phyloP scores from a whole-genome alignment of 2,113 vertebrate species.

The Hyperopisus bebe region DNA sequence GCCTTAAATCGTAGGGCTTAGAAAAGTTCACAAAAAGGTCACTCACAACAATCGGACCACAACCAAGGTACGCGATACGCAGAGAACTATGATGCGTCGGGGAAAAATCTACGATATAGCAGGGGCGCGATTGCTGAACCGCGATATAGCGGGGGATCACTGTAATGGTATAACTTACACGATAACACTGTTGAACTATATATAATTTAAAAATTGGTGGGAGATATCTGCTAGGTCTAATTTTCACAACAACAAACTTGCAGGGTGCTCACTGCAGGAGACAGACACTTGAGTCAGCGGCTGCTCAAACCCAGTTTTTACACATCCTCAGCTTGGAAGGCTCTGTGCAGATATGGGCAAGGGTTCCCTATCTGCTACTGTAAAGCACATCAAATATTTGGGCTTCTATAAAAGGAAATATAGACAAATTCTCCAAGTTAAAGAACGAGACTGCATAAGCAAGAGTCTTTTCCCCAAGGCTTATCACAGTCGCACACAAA shows the following conservation, averaged over 20 bases:
- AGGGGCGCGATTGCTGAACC: no score
- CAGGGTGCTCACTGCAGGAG: background rate
- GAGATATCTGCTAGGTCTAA: background rate
- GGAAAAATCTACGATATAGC: no score
- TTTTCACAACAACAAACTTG: background rate
- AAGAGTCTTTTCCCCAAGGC: background rate
- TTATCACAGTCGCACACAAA: background rate
- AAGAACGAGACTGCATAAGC: background rate
- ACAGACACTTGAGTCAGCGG: background rate
- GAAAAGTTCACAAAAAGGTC: no score
- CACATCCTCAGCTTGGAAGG: background rate
- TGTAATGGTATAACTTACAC: background rate
- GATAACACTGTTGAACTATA: background rate
- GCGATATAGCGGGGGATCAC: no score
- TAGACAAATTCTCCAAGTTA: background rate
- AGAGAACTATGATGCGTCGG: no score
- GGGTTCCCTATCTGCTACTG: background rate
- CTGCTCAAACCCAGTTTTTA: background rate
- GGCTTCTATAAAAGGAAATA: background rate
- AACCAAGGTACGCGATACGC: no score
- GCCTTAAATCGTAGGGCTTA: no score
- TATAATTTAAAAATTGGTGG: background rate
- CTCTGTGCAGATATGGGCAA: background rate
- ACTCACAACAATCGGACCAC: no score
- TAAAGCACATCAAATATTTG: background rate